Percentiles rank a stretch among this genome's conserved stretches.
These are phyloP conservation scores for Sphaeramia orbicularis DNA, from an alignment of 2,797 vertebrate genomes.

Conservation along the genomic window DNA sequence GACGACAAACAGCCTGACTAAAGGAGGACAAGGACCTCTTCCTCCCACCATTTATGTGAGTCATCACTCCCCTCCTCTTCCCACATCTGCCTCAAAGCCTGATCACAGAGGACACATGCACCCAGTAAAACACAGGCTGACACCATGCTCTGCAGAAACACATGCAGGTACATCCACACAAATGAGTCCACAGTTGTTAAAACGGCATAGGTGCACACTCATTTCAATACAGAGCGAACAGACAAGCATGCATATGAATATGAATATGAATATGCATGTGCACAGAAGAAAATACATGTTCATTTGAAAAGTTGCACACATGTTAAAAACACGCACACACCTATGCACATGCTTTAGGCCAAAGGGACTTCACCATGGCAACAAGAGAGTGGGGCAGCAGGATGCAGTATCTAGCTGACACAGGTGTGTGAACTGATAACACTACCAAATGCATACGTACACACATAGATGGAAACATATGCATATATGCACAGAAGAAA, in stretches of 20 bases:
- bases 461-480: not conserved
- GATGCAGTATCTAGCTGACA: slow-evolving; percentile 60
- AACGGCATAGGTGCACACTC: slow-evolving; percentile 4
- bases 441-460: slow-evolving; percentile 6
- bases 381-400: slow-evolving; percentile 72
- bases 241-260: not conserved
- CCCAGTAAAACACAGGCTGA: slow-evolving; percentile 36
- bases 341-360: slow-evolving; percentile 60
- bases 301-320: slow-evolving; percentile 40
- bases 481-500: not conserved
- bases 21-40: slow-evolving; percentile 60
- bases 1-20: slow-evolving; percentile 37
- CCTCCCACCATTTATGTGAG: slow-evolving; percentile 63
- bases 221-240: not conserved
- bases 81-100: slow-evolving; percentile 50
- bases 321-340: slow-evolving; percentile 44
- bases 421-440: slow-evolving; percentile 67
- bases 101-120: slow-evolving; percentile 39
- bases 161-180: not conserved
- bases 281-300: slow-evolving; percentile 21
- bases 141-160: not conserved
- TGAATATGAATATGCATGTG: not conserved
- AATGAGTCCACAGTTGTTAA: not conserved
- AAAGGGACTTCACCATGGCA: slow-evolving; percentile 80
- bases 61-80: slow-evolving; percentile 62